These are phyloP conservation scores for Bedellia somnulentella DNA, from an alignment of 2,888 invertebrate species.

Conservation along the genomic window DNA sequence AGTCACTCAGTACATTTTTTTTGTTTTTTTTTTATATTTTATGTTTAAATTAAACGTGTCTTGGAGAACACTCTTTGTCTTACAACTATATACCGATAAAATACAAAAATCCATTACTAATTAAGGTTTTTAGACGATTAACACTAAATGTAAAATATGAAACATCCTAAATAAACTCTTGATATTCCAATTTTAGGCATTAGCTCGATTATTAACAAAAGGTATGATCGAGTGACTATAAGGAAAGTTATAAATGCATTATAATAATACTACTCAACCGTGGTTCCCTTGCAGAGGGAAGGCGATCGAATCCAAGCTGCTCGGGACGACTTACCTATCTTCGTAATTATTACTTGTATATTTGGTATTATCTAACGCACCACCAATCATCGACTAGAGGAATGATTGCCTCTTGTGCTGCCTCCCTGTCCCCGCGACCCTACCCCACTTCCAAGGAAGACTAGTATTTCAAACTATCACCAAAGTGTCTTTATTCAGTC, in stretches of 20 bases:
- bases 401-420: conserved; percentile 54
- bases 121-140: conserved; percentile 61
- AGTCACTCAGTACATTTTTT: conserved; percentile 59
- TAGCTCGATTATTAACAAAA: conserved; percentile 50
- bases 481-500: conserved; percentile 43
- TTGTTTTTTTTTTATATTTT: conserved; percentile 12
- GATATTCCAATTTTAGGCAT: conserved; percentile 62
- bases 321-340: conserved; percentile 35
- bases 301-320: conserved; percentile 45
- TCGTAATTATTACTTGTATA: too few relatives aligned
- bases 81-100: conserved; percentile 60
- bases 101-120: conserved; percentile 60
- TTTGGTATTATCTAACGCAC: conserved; percentile 59
- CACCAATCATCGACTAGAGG: conserved; percentile 59
- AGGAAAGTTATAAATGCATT: conserved; percentile 58
- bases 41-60: conserved; percentile 39
- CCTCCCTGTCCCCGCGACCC: conserved; percentile 15
- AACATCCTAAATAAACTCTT: conserved; percentile 62
- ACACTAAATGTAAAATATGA: conserved; percentile 61
- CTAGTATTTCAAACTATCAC: conserved; percentile 58
- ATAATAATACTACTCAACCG: conserved; percentile 54
- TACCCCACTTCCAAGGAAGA: conserved; percentile 49
- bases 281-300: conserved; percentile 41
- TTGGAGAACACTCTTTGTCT: conserved; percentile 56
- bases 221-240: conserved; percentile 58